Evolutionary conservation across 2,113 vertebrate species (phyloP).

Genomic region (Dicrurus megarhynchus): DNA sequence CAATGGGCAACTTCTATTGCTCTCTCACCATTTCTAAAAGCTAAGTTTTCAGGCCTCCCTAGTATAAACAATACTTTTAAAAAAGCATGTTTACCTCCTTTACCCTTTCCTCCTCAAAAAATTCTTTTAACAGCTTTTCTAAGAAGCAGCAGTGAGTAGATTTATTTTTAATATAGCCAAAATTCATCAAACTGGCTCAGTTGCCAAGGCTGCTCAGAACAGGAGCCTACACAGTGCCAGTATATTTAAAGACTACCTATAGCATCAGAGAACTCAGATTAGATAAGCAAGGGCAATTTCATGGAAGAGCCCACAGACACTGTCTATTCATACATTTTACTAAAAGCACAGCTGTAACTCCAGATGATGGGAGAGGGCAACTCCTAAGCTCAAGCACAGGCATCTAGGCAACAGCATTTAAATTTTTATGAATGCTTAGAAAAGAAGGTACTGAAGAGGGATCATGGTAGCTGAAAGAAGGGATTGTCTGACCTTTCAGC

Average conservation of each 20-base stretch:
- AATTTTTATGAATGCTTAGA: not conserved
- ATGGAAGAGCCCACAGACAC: not conserved
- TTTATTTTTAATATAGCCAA: not conserved
- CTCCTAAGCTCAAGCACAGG: not conserved
- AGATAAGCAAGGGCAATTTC: not conserved
- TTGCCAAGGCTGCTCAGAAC: not conserved
- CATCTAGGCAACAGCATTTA: not conserved
- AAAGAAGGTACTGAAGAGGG: not conserved
- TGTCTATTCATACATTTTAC: not conserved
- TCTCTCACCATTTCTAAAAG: not conserved
- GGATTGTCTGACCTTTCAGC: not conserved
- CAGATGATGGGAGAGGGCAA: not conserved
- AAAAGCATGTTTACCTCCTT: not conserved
- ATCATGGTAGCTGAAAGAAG: not conserved
- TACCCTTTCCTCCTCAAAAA: not conserved
- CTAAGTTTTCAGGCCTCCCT: not conserved
- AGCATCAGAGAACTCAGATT: not conserved
- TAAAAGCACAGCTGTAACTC: not conserved
- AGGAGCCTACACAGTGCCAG: not conserved
- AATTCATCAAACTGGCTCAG: not conserved
- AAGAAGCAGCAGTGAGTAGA: not conserved
- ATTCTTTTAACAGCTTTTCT: not conserved
- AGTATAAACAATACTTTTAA: not conserved
- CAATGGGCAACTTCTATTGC: fast-evolving
- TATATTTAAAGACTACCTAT: not conserved